Percentiles rank a stretch among this genome's conserved stretches.
Evolutionary conservation across 2,113 vertebrate genomes (phyloP).

Genomic region (Xiphophorus couchianus): DNA sequence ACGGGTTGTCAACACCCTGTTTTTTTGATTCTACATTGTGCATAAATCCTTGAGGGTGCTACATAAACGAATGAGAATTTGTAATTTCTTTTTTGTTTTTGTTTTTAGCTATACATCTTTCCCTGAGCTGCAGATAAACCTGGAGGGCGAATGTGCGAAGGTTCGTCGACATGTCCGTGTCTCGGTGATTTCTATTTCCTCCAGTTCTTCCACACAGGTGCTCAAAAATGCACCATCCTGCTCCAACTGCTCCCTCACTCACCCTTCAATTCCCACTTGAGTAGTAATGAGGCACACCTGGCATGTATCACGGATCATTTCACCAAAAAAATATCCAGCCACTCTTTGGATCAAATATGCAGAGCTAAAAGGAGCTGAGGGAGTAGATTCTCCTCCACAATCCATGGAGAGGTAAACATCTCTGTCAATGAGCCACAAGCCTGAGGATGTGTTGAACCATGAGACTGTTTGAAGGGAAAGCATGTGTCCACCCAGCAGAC

Average conservation of each 20-base stretch:
- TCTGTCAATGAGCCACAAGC: conserved; percentile 53
- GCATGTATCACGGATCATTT: conserved; percentile 30
- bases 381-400: conserved; percentile 4
- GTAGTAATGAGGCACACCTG: conserved; percentile 57
- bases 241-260: conserved; percentile 55
- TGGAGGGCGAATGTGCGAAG: not conserved
- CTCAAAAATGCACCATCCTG: conserved; percentile 19
- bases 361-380: conserved; percentile 35
- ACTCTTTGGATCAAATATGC: conserved; percentile 36
- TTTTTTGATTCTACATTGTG: no score
- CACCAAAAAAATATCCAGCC: conserved; percentile 37
- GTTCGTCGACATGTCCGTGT: not conserved
- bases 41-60: no score
- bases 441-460: conserved; percentile 12
- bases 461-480: conserved; percentile 18
- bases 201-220: no score
- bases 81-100: no score
- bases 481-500: conserved; percentile 20
- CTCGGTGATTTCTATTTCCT: no score
- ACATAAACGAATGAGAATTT: no score
- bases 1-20: no score
- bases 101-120: not conserved
- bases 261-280: conserved; percentile 46
- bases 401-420: conserved; percentile 45
- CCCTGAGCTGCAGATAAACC: not conserved